These are phyloP conservation scores for Asobara japonica DNA, from an alignment of 1,140 invertebrate genomes.

Conservation along the genomic window DNA sequence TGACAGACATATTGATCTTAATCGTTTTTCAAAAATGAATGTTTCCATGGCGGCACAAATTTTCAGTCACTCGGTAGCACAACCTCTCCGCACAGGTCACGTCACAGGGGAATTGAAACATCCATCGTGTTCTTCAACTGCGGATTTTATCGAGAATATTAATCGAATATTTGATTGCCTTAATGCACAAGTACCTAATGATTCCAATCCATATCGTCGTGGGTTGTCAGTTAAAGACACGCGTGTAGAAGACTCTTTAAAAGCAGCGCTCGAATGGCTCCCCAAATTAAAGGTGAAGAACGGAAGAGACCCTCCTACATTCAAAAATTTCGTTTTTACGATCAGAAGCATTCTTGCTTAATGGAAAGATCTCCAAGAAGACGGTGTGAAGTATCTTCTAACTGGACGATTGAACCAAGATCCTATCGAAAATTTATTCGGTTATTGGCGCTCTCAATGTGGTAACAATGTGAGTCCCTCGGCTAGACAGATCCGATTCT, in stretches of 20 bases:
- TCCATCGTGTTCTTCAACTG: slow-evolving; percentile 15
- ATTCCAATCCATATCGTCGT: slow-evolving; percentile 34
- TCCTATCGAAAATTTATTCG: slow-evolving; percentile 39
- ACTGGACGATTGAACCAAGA: slow-evolving; percentile 40
- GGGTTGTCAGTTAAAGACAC: slow-evolving; percentile 33
- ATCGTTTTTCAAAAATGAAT: not conserved
- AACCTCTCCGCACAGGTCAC: slow-evolving; percentile 26
- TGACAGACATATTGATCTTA: not conserved
- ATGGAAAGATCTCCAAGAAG: slow-evolving; percentile 27
- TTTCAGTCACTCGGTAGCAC: slow-evolving; percentile 12
- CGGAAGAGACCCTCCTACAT: slow-evolving; percentile 23
- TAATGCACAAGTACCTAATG: slow-evolving; percentile 24
- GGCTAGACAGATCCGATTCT: not conserved
- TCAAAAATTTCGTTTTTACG: slow-evolving; percentile 30
- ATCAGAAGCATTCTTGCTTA: slow-evolving; percentile 28
- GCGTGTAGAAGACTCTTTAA: slow-evolving; percentile 32
- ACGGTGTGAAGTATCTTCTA: slow-evolving; percentile 29
- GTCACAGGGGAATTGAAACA: slow-evolving; percentile 27
- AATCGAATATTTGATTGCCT: slow-evolving; percentile 41
- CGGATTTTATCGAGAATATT: slow-evolving; percentile 33
- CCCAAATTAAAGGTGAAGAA: slow-evolving; percentile 11
- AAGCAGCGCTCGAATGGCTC: slow-evolving; percentile 28
- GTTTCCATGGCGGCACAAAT: not conserved
- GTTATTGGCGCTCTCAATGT: slow-evolving; percentile 24
- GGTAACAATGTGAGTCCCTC: slow-evolving; percentile 35